Evolutionary conservation across 2,113 vertebrate genomes (phyloP).

Genomic region (Hucho hucho): DNA sequence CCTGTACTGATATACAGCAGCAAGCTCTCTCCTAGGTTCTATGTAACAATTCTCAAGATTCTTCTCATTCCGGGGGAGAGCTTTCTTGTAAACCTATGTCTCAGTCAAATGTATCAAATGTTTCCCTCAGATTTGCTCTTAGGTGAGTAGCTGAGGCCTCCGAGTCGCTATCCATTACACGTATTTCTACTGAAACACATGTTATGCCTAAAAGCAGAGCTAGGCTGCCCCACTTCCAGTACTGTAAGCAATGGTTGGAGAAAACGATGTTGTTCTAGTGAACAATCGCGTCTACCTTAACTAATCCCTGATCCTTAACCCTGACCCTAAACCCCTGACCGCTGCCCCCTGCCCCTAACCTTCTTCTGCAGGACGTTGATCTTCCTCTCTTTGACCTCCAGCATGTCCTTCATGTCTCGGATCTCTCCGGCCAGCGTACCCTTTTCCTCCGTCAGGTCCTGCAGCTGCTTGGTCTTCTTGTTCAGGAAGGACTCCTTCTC

Average conservation of each 20-base stretch:
- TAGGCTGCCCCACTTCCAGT: too few species aligned
- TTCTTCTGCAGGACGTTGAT: constrained; percentile 99
- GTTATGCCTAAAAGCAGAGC: too few species aligned
- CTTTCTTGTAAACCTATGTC: not conserved
- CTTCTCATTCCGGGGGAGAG: not conserved
- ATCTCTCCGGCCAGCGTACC: constrained; percentile 96
- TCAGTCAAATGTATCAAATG: not conserved
- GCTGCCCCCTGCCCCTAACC: constrained; percentile 65
- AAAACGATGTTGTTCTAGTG: too few species aligned
- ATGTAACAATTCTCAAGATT: not conserved
- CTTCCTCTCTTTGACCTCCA: constrained; percentile 98
- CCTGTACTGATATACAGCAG: too few species aligned
- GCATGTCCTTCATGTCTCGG: constrained; percentile 98
- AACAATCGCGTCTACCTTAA: too few species aligned
- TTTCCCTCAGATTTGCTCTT: not conserved
- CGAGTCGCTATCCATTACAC: too few species aligned
- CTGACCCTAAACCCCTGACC: too few species aligned
- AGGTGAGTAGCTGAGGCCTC: not conserved
- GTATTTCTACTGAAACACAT: too few species aligned
- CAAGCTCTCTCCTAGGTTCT: not conserved
- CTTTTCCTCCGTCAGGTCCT: constrained; percentile 98
- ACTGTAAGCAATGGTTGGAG: too few species aligned
- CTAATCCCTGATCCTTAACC: too few species aligned
- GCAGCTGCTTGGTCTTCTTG: constrained; percentile 98
- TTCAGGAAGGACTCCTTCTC: constrained; percentile 98